Base-by-base conservation (phyloP, 2,888 invertebrate genomes). In the Drosophila emarginata region DNA sequence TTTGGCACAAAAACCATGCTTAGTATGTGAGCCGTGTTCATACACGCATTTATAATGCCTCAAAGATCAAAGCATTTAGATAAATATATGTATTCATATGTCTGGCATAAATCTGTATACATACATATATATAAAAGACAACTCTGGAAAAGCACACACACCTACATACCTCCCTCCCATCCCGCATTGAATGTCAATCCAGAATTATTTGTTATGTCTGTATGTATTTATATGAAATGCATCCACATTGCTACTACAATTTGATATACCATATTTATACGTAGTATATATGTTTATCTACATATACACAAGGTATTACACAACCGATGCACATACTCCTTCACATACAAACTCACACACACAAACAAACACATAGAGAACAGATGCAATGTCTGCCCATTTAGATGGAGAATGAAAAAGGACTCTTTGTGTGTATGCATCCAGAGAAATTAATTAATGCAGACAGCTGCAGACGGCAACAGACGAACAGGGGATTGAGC, bases 361-460 rank as follows among this genome's bases (percentile, higher is more conserved):
- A 28, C 39, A 54, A 54, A 39, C n/a, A n/a, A n/a, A n/a, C n/a
- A n/a, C 32, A 32, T 32, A 9, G 32, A 32, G 32, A 32, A 37
- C 70, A 72, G 66, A 72, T 58, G 58, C 37, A 21, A 32, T 58
- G 66, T 58, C 53, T 56, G 21, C 28, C 21, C n/a, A 3, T 40
- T 39, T 32, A 51, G 65, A 54, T 56, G 39, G 37, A 57, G 56
- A 57, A 71, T 28, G 72, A 53, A 53, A 65, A 65, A 50, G 59
- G 45, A 36, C 54, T 54, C 54, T 12, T 52, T 59, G 56, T 72
- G 72, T 72, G 64, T 72, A 66, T 71, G 70, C 70, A 73, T 59
- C 66, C 70, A 71, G 73, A 71, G 74, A 67, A 71, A 71, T 71
- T 71, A 71, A 71, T 71, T 71, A 77, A 68, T 70, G 75, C 64